These are phyloP conservation scores for Acanthosepion esculentum DNA, from an alignment of 2,888 invertebrate species.

Conservation along the genomic window DNA sequence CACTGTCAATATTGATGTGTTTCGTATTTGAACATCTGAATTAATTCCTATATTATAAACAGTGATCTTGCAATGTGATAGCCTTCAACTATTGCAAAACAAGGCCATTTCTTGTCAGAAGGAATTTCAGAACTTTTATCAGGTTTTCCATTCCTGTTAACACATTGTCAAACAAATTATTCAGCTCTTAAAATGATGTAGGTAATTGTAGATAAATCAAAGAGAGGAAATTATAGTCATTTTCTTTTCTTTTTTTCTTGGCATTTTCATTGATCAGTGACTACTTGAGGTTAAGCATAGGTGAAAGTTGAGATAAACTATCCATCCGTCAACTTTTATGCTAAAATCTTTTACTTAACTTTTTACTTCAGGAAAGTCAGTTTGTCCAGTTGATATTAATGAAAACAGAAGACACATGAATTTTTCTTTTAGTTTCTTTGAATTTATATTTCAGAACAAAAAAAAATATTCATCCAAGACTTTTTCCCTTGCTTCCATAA, in stretches of 20 bases:
- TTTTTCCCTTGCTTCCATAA: too few relatives aligned
- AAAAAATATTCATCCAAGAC: too few relatives aligned
- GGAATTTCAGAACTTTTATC: background rate
- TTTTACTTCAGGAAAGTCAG: background rate
- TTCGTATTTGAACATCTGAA: background rate
- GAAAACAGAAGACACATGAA: background rate
- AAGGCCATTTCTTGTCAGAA: background rate
- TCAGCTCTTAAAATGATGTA: background rate
- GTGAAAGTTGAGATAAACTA: background rate
- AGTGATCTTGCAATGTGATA: background rate
- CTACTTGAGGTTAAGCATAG: background rate
- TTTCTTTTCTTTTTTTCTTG: background rate
- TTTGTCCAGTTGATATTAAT: background rate
- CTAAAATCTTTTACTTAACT: too few relatives aligned
- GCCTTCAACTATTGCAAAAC: background rate
- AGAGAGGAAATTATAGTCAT: background rate
- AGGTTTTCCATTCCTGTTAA: background rate
- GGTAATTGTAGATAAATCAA: slow-evolving; percentile 15
- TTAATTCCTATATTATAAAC: background rate
- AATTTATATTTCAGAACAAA: too few relatives aligned
- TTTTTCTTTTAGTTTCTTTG: too few relatives aligned
- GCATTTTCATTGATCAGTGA: background rate
- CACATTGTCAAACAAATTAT: background rate
- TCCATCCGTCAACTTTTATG: too few relatives aligned
- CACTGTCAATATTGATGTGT: background rate